Conservation (phyloP, 2,797 vertebrate genomes). For the Leptoclinus maculatus region DNA sequence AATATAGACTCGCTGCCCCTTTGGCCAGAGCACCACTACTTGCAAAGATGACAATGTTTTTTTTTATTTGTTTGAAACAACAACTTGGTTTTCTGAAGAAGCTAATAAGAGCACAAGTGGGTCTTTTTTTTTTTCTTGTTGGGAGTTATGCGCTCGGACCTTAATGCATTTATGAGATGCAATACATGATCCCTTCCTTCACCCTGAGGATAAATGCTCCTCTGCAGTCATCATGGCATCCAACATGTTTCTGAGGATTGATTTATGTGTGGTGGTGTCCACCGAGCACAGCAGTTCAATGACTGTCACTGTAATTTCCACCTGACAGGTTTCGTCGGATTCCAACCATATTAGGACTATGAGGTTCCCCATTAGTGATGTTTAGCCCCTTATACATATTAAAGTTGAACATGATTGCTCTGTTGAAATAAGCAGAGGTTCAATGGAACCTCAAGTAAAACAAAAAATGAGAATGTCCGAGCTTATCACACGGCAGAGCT, state of each 20-base stretch:
- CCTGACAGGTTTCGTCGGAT: background rate
- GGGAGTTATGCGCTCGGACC: background rate
- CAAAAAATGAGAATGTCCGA: background rate
- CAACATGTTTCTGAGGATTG: background rate
- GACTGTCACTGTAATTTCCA: background rate
- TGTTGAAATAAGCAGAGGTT: background rate
- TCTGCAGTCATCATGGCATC: conserved; percentile 1
- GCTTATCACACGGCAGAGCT: background rate
- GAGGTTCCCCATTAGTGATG: background rate
- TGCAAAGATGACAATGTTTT: conserved; percentile 52
- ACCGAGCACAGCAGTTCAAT: background rate
- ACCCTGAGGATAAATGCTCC: background rate
- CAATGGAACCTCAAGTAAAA: background rate
- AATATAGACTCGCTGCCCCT: conserved; percentile 71
- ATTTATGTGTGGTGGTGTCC: background rate
- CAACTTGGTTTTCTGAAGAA: background rate
- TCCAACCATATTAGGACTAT: background rate
- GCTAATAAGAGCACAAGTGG: background rate
- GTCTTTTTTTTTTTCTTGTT: background rate
- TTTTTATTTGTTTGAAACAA: conserved; percentile 10
- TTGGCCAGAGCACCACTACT: conserved; percentile 53
- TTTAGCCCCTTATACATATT: background rate
- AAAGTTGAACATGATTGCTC: background rate
- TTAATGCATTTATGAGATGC: conserved; percentile 34
- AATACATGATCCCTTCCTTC: conserved; percentile 22